phyloP scores from a whole-genome alignment of 2,888 invertebrate genomes.

The Lasioglossum vierecki region DNA sequence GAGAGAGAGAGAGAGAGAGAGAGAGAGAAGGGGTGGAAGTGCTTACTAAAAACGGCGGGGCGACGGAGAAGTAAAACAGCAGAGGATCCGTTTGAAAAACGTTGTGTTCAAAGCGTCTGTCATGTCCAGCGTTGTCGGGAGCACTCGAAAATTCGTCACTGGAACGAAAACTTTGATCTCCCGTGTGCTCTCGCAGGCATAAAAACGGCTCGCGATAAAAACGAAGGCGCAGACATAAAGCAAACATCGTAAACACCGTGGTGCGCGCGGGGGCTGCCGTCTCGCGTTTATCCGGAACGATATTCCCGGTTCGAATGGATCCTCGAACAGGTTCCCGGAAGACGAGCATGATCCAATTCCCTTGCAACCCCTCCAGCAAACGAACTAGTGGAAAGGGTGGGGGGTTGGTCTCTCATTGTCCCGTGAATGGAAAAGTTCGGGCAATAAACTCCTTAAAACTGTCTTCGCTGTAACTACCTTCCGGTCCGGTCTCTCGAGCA shows the following conservation, averaged over 20 bases:
- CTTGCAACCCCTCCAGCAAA: background rate
- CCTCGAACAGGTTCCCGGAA: background rate
- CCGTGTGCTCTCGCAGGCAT: constrained; percentile 35
- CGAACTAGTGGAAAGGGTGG: background rate
- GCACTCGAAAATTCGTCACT: constrained; percentile 51
- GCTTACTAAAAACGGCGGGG: background rate
- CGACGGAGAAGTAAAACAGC: background rate
- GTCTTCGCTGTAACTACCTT: constrained; percentile 9
- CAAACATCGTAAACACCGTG: constrained; percentile 56
- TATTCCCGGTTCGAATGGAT: background rate
- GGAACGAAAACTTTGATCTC: constrained; percentile 63
- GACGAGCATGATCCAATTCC: background rate
- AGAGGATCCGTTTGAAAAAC: background rate
- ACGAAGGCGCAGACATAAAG: constrained; percentile 44
- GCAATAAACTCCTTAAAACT: background rate
- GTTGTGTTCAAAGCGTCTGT: constrained; percentile 10
- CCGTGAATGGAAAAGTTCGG: constrained; percentile 18
- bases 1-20: no score
- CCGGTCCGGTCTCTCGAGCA: background rate
- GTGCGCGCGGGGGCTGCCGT: background rate
- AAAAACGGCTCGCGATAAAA: constrained; percentile 62
- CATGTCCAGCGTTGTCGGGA: constrained; percentile 32
- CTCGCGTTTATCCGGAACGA: background rate
- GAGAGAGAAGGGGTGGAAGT: no score
- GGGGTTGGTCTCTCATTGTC: constrained; percentile 8